Conservation (phyloP, 2,888 invertebrate species). For the Xanthorhoe designata region DNA sequence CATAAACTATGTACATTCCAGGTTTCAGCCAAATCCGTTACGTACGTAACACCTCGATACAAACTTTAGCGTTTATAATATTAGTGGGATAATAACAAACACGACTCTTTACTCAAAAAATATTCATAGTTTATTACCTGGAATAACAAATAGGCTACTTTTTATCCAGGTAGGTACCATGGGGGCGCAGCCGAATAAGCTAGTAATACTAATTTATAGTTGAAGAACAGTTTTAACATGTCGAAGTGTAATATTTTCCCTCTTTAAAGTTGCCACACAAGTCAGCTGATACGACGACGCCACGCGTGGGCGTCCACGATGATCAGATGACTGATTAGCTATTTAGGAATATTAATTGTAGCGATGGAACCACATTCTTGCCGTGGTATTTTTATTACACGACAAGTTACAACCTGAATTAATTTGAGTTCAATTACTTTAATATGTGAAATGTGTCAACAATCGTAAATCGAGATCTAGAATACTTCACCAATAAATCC, state of each 20-base stretch:
- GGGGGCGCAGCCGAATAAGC: too few species aligned
- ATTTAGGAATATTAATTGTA: conserved; percentile 80
- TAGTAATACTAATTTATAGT: too few species aligned
- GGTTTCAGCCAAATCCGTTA: too few species aligned
- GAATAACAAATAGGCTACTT: too few species aligned
- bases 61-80: too few species aligned
- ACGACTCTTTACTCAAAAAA: too few species aligned
- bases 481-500: neutral
- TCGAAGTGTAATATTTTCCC: neutral
- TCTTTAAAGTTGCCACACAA: conserved; percentile 34
- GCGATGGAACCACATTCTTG: conserved; percentile 65
- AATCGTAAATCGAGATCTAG: conserved; percentile 5
- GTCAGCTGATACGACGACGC: conserved; percentile 57
- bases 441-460: conserved; percentile 19
- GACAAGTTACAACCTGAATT: conserved; percentile 40
- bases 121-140: too few species aligned
- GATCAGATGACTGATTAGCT: conserved; percentile 80
- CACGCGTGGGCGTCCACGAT: conserved; percentile 74
- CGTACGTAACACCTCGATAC: too few species aligned
- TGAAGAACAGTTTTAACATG: neutral
- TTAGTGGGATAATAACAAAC: too few species aligned
- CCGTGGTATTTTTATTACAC: conserved; percentile 61
- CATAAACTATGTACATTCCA: too few species aligned
- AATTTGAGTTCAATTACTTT: conserved; percentile 29
- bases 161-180: too few species aligned